Evolutionary conservation across 2,888 invertebrate species (phyloP), one percentile per base, ranked within the genome.

Genomic region (Malacosoma neustria): DNA sequence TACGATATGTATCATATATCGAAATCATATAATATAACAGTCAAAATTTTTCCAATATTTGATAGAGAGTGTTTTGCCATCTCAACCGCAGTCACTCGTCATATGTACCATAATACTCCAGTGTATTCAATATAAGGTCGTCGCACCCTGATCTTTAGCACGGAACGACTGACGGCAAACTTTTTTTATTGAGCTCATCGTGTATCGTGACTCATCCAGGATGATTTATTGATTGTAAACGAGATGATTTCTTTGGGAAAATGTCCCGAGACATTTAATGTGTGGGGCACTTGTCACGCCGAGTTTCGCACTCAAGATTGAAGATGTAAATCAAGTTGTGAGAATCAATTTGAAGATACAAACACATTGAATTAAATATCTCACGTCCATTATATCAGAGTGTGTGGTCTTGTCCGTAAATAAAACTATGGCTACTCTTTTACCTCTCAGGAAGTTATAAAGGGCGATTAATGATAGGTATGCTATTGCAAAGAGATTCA

Each of bases 141-240:
- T 61, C 80, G 81, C 71, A 62, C 82, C 65, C 73, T 65, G 72
- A 81, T 80, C 84, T 81, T 81, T 62, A 63, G 75, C 57, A 68
- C 71, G 69, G 68, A 73, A 71, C 74, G 74, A 72, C 72, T 68
- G 72, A 58, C 61, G 63, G 65, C 70, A 71, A 68, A 72, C 70
- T 72, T 73, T 75, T 77, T 76, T 80, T 71, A 74, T 75, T 72
- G 62, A 61, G 49, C 61, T 53, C 56, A 65, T 70, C 63, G 69
- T 67, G 51, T 57, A 41, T 43, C 44, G 45, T 58, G 58, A 60
- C 42, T 68, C 61, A 45, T 39, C 36, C 35, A 37, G 37, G 46
- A 42, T 48, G 54, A 51, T 52, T 52, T 52, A 51, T 48, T 38
- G 46, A 34, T 40, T 39, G 45, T 44, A 46, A 49, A 49, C 41